These are phyloP conservation scores for Epinephelus coioides DNA, from an alignment of 2,797 vertebrate species.

Conservation along the genomic window DNA sequence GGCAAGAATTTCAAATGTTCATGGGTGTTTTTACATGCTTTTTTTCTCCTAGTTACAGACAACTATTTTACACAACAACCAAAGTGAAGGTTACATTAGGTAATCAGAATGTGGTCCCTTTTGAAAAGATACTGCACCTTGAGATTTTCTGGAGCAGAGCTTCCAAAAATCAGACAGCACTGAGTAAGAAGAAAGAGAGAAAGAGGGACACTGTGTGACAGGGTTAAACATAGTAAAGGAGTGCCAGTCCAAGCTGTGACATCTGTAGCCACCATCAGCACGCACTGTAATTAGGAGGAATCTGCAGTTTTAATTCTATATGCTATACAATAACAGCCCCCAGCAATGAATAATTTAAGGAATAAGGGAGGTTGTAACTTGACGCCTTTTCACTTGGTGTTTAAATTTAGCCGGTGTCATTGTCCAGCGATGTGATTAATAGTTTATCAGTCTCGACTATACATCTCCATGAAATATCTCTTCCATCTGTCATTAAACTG, in stretches of 20 bases:
- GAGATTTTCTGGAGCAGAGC: neutral
- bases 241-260: conserved; percentile 74
- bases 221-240: conserved; percentile 74
- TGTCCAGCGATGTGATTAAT: conserved; percentile 80
- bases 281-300: conserved; percentile 72
- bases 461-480: conserved; percentile 75
- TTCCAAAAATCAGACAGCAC: neutral
- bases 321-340: conserved; percentile 63
- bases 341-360: conserved; percentile 78
- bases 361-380: conserved; percentile 49
- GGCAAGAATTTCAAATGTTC: neutral
- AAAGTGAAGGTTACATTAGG: neutral
- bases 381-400: conserved; percentile 64
- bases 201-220: conserved; percentile 53
- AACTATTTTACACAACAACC: neutral
- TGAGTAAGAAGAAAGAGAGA: conserved; percentile 2
- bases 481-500: conserved; percentile 72
- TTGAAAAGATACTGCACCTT: neutral
- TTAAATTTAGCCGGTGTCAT: conserved; percentile 83
- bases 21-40: neutral
- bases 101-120: neutral
- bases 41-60: neutral
- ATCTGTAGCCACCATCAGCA: conserved; percentile 77
- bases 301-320: conserved; percentile 69
- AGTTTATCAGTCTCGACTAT: conserved; percentile 72